These are phyloP conservation scores for Haliclona indistincta DNA, from an alignment of 37 sponge, comb jelly and placozoan genomes.

Conservation along the genomic window DNA sequence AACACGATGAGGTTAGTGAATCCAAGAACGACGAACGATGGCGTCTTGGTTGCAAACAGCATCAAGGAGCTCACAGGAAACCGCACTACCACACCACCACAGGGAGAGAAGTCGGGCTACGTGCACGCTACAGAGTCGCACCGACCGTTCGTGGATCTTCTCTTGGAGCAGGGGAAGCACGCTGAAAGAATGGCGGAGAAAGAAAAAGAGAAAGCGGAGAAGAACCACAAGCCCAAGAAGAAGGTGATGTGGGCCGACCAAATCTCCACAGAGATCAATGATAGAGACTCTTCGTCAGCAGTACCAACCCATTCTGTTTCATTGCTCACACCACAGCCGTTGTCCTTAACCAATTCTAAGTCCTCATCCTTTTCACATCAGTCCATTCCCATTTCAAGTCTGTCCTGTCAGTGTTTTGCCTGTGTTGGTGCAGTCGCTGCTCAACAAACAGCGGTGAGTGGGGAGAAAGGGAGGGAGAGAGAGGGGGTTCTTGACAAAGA, in stretches of 20 bases:
- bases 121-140: slow-evolving; percentile 8
- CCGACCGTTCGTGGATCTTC: slow-evolving; percentile 51
- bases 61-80: background rate
- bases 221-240: background rate
- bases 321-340: background rate
- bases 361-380: slow-evolving; percentile 12
- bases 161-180: slow-evolving; percentile 48
- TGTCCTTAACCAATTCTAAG: too few relatives aligned
- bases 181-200: slow-evolving; percentile 9
- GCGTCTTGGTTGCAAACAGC: background rate
- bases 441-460: slow-evolving; percentile 38
- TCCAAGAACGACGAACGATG: background rate
- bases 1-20: slow-evolving; percentile 30
- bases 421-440: slow-evolving; percentile 74
- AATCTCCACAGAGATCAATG: background rate
- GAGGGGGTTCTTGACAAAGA: too few relatives aligned
- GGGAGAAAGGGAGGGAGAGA: background rate
- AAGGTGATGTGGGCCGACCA: background rate
- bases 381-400: slow-evolving; percentile 9
- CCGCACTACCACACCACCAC: background rate
- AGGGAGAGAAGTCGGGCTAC: background rate
- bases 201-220: background rate
- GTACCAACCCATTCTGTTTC: background rate
- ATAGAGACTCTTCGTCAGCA: background rate
- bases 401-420: slow-evolving; percentile 69